Percentiles rank a stretch among this genome's conserved stretches.
phyloP scores from a whole-genome alignment of 2,113 vertebrate genomes.

The Leptocoma aspasia region DNA sequence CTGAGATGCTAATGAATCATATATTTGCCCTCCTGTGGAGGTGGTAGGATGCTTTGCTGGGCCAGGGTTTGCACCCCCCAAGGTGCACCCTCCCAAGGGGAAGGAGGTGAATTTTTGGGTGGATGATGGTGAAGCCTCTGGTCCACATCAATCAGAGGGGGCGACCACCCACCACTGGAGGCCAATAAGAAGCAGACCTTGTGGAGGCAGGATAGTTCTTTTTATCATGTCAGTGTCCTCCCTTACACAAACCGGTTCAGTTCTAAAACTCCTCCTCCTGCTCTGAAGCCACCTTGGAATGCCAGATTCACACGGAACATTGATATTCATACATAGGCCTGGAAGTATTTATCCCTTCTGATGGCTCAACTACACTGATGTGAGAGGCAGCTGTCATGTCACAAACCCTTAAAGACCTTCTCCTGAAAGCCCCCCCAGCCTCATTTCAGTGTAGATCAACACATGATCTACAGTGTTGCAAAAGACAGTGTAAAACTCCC shows the following conservation, averaged over 20 bases:
- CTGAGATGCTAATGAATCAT: not conserved
- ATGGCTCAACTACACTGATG: fast-evolving
- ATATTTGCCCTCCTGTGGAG: no score
- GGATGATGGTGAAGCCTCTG: not conserved
- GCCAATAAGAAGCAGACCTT: not conserved
- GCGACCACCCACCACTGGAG: not conserved
- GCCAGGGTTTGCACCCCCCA: fast-evolving
- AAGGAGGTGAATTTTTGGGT: not conserved
- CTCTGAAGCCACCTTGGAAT: not conserved
- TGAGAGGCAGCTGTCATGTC: not conserved
- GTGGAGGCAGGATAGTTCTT: not conserved
- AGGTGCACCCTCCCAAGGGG: fast-evolving
- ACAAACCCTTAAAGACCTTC: not conserved
- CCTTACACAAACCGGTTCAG: not conserved
- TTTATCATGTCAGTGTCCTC: no score
- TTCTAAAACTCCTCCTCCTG: not conserved
- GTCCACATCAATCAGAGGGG: not conserved
- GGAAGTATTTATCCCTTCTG: not conserved
- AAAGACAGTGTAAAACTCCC: not conserved
- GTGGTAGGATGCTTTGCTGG: not conserved
- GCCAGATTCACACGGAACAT: not conserved
- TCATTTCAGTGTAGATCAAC: not conserved
- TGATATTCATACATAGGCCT: not conserved
- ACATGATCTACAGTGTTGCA: not conserved
- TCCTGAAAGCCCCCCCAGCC: not conserved